Evolutionary conservation across 2,797 vertebrate species (phyloP).

Genomic region (Rhabdophis nuchalis): DNA sequence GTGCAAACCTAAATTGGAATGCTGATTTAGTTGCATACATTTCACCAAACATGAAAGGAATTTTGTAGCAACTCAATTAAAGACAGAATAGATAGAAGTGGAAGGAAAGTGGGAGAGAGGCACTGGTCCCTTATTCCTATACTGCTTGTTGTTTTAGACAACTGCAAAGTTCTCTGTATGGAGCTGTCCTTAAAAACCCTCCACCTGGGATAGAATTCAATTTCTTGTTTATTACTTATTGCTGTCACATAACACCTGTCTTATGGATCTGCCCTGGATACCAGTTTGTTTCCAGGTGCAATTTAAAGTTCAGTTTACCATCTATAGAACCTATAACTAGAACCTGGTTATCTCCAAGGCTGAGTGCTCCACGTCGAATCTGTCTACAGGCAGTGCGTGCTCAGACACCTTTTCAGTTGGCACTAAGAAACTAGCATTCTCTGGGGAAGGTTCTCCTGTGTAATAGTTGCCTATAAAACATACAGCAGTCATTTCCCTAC

Average conservation of each 20-base stretch:
- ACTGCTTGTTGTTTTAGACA: not conserved
- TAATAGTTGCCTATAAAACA: not conserved
- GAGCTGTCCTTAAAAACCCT: not conserved
- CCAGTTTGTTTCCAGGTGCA: not conserved
- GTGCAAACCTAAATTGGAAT: not conserved
- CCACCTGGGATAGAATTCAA: not conserved
- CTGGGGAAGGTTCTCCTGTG: not conserved
- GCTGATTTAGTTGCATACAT: not conserved
- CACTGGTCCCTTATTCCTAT: not conserved
- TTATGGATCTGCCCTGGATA: not conserved
- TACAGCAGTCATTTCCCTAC: not conserved
- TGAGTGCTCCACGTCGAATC: not conserved
- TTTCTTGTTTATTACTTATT: not conserved
- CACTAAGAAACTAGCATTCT: not conserved
- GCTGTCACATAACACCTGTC: not conserved
- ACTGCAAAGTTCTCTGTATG: not conserved
- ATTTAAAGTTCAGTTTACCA: not conserved
- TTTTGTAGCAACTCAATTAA: not conserved
- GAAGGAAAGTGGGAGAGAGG: not conserved
- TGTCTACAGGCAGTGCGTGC: not conserved
- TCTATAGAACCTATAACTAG: not conserved
- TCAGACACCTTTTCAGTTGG: not conserved
- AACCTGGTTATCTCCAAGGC: not conserved
- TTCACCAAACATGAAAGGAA: not conserved
- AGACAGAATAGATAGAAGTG: not conserved